These are phyloP conservation scores for Pipistrellus pipistrellus DNA, from an alignment of 2,797 vertebrate genomes.

Conservation along the genomic window DNA sequence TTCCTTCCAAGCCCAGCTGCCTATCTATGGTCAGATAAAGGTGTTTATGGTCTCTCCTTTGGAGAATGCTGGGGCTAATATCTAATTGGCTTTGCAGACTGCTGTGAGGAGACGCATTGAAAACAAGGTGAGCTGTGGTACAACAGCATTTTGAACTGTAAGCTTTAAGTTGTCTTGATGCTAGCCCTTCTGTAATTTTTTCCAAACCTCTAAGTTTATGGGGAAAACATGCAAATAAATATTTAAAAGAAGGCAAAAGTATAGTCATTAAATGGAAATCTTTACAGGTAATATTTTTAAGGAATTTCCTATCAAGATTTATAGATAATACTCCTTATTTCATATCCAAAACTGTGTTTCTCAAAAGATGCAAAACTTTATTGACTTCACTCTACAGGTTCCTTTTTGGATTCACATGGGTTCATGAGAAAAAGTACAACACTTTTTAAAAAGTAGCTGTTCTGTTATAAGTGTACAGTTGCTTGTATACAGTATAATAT, in stretches of 20 bases:
- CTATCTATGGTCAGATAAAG: not conserved
- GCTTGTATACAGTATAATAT: conserved; percentile 74
- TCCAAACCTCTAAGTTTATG: conserved; percentile 40
- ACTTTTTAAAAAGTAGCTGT: conserved; percentile 62
- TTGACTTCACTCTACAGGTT: conserved; percentile 40
- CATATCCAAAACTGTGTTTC: not conserved
- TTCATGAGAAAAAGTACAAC: conserved; percentile 66
- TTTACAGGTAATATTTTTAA: conserved; percentile 54
- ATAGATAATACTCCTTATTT: conserved; percentile 62
- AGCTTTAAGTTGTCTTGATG: conserved; percentile 63
- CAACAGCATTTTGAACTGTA: not conserved
- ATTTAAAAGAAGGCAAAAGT: conserved; percentile 44
- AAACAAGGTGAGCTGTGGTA: not conserved
- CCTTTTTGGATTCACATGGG: conserved; percentile 36
- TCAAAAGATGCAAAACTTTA: conserved; percentile 50
- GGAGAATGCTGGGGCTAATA: conserved; percentile 3
- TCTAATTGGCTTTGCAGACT: conserved; percentile 44
- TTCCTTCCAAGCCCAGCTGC: not conserved
- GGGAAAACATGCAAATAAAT: conserved; percentile 52
- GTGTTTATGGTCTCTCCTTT: conserved; percentile 5
- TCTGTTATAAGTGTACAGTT: conserved; percentile 53
- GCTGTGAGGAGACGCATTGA: conserved; percentile 50
- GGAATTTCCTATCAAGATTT: conserved; percentile 1
- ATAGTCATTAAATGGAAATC: conserved; percentile 67
- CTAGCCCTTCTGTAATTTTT: conserved; percentile 42